Evolutionary conservation across 2,797 vertebrate genomes (phyloP), one percentile per base, ranked within the genome.

Genomic region (Melanotaenia parkinsoni): DNA sequence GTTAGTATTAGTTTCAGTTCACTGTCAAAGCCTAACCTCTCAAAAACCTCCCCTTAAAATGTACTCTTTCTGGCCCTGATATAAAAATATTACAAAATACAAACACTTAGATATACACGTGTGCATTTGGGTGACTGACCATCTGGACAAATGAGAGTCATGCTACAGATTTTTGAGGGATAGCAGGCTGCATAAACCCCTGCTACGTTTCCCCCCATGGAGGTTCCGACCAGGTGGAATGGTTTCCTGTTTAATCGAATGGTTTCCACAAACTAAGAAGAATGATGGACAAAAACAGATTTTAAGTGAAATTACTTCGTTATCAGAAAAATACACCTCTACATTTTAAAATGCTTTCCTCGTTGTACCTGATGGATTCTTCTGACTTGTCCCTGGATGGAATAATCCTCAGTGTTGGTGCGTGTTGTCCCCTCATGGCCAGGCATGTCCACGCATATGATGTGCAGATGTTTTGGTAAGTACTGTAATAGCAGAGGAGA

Each of bases 361-460:
- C 13, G 4, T 10, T 30, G 58, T 95, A 99, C 98, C 97, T 99
- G 97, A 64, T 94, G 97, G 92, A 99, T 96, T 84, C 97, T 95
- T 73, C 86, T 95, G 50, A 94, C 97, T 92, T 99, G 98, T 0
- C 97, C 97, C 0, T 90, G 91, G 67, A 98, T 96, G 68, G 96
- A 97, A 79, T 98, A 97, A 89, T 99, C 98, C 0, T 98, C 97
- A 64, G 93, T 75, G 76, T 92, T 95, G 0, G 95, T 97, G 63
- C 97, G 96, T 1, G 97, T 97, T 0, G 98, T 99, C 2, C 96
- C 97, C 76, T 97, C 97, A 0, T 99, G 98, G 45, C 98, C 98
- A 0, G 98, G 98, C 97, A 99, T 97, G 84, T 99, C 98, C 80
- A 99, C 96, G 5, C 97, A 99, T 67, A 99, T 84, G 79, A 99